A percentile compares a stretch with the other conserved stretches of the same genome.
Evolutionary conservation across 2,113 vertebrate genomes (phyloP).

Genomic region (Lepus timidus): DNA sequence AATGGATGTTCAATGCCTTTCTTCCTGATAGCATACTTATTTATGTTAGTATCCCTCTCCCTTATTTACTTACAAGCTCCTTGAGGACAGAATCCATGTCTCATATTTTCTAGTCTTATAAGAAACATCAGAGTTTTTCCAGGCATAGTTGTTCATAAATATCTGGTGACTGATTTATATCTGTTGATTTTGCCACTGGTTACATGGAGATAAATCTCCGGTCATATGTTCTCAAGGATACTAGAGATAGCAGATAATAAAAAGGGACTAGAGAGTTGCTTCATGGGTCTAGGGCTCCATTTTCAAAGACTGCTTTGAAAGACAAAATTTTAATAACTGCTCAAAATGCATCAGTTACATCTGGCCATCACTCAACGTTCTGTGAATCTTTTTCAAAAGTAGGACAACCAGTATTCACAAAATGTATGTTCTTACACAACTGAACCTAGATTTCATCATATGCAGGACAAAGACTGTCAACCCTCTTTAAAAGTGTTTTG

Average conservation of each 20-base stretch:
- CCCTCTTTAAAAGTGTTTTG: slow-evolving; percentile 40
- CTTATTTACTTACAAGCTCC: neutral
- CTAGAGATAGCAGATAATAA: neutral
- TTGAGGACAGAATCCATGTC: neutral
- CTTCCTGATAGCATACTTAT: neutral
- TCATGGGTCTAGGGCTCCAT: neutral
- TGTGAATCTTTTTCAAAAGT: slow-evolving; percentile 45
- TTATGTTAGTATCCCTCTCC: neutral
- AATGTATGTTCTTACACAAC: neutral
- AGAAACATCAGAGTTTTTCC: neutral
- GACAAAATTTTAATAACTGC: neutral
- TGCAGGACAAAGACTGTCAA: neutral
- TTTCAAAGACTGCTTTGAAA: neutral
- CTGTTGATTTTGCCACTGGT: slow-evolving; percentile 34
- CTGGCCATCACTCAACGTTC: slow-evolving; percentile 17
- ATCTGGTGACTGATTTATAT: neutral
- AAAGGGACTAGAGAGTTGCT: neutral
- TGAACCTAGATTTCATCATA: slow-evolving; percentile 2
- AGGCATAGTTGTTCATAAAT: neutral
- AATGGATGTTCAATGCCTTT: neutral
- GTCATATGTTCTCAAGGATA: neutral
- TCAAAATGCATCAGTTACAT: slow-evolving; percentile 27
- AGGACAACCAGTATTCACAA: neutral
- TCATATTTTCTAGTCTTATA: slow-evolving; percentile 23
- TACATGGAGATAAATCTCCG: neutral